Evolutionary conservation across 2,797 vertebrate species (phyloP), one percentile per base, ranked within the genome.

Genomic region (Hoplostethus atlanticus): DNA sequence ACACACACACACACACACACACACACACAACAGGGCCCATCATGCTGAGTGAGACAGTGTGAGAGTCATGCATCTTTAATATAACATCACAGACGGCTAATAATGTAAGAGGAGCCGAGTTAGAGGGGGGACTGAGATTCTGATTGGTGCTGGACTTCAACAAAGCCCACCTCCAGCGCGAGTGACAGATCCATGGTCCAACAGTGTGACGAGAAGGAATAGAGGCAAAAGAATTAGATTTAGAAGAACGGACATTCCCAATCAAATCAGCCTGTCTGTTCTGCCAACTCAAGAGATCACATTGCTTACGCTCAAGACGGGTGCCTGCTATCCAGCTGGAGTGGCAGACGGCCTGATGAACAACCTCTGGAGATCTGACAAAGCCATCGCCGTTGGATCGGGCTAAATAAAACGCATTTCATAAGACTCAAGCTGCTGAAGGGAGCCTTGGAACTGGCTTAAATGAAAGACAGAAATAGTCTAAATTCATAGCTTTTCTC

Each of bases 31-130:
- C 21, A 21, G 80, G 83, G 80, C 56, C 78, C 74, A 68, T 66
- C 21, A 21, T 21, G 89, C 89, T 84, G 92, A 93, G 89, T 90
- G 90, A 91, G 86, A 87, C 90, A 89, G 90, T 89, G 87, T 91
- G 90, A 90, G 90, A 91, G 86, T 90, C 90, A 92, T 94, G 89
- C 93, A 94, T 93, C 87, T 93, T 93, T 94, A 94, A 94, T 92
- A 89, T 76, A 91, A 90, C 91, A 94, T 91, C 92, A 92, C 91
- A 93, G 85, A 85, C 84, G 64, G 85, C 92, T 93, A 93, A 94
- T 91, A 91, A 90, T 87, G 92, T 92, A 93, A 94, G 85, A 90
- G 76, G 87, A 93, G 90, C 81, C 68, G 86, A 76, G 76, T 84
- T 67, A 82, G 79, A 52, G 44, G 46, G 6, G 61, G 7, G 21